phyloP scores from a whole-genome alignment of 2,113 vertebrate species.

The Setophaga kirtlandii region DNA sequence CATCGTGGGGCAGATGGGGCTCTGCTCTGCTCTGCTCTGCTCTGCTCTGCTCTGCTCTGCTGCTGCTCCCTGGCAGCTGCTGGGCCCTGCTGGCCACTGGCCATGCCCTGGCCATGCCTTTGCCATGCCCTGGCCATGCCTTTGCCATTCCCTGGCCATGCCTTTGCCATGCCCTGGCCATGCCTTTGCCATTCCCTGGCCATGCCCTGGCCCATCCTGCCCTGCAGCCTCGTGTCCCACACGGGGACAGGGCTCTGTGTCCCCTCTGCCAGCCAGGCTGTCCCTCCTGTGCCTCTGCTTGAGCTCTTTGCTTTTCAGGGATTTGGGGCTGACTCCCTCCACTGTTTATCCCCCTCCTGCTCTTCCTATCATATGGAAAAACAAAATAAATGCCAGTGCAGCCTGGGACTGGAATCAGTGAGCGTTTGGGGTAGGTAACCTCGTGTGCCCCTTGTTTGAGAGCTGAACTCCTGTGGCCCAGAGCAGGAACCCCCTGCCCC shows the following conservation, averaged over 20 bases:
- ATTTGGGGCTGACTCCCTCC: not conserved
- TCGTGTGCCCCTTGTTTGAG: not conserved
- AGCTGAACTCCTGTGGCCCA: not conserved
- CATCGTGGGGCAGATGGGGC: not conserved
- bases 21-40: not conserved
- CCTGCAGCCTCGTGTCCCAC: not conserved
- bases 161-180: no score
- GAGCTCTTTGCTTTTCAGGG: not conserved
- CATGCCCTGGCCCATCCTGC: not conserved
- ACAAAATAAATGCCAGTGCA: not conserved
- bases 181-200: no score
- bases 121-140: no score
- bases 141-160: no score
- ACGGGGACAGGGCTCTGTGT: accelerated
- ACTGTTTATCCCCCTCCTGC: not conserved
- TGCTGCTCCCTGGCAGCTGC: not conserved
- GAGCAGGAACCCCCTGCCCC: not conserved
- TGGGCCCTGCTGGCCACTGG: not conserved
- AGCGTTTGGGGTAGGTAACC: not conserved
- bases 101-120: not conserved
- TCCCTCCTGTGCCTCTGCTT: not conserved
- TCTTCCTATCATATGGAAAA: accelerated
- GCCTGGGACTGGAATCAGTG: accelerated
- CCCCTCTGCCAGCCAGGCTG: not conserved
- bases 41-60: not conserved